Percentiles rank a stretch among this genome's conserved stretches.
phyloP scores from a whole-genome alignment of 2,113 vertebrate species.

The Physeter macrocephalus region DNA sequence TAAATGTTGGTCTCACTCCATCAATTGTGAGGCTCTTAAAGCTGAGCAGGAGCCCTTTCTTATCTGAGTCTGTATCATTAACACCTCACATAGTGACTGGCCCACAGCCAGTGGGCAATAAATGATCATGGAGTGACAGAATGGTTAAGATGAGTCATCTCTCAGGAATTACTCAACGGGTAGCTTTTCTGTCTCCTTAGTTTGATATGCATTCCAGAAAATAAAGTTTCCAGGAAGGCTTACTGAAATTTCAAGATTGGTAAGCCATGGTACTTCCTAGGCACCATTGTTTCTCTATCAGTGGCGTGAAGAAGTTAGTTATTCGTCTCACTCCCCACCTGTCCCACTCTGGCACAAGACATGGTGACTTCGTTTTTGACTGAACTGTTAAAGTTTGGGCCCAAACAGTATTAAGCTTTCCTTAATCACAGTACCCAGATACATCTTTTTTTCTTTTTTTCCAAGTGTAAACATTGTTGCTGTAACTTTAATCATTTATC shows the following conservation, averaged over 20 bases:
- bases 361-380: not conserved
- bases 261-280: not conserved
- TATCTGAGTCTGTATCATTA: not conserved
- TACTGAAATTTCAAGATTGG: not conserved
- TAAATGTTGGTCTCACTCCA: not conserved
- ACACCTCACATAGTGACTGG: not conserved
- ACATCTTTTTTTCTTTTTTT: not conserved
- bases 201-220: constrained; percentile 30
- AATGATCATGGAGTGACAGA: not conserved
- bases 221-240: not conserved
- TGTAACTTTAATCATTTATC: not conserved
- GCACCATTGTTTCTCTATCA: not conserved
- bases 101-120: not conserved
- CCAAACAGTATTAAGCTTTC: not conserved
- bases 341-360: not conserved
- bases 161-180: not conserved
- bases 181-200: not conserved
- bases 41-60: not conserved
- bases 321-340: not conserved
- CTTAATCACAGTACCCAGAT: not conserved
- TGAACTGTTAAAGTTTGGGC: not conserved
- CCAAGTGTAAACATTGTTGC: not conserved
- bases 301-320: not conserved
- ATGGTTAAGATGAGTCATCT: not conserved
- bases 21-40: not conserved